Evolutionary conservation across 1,140 invertebrate species (phyloP).

Genomic region (Rhynchophorus ferrugineus): DNA sequence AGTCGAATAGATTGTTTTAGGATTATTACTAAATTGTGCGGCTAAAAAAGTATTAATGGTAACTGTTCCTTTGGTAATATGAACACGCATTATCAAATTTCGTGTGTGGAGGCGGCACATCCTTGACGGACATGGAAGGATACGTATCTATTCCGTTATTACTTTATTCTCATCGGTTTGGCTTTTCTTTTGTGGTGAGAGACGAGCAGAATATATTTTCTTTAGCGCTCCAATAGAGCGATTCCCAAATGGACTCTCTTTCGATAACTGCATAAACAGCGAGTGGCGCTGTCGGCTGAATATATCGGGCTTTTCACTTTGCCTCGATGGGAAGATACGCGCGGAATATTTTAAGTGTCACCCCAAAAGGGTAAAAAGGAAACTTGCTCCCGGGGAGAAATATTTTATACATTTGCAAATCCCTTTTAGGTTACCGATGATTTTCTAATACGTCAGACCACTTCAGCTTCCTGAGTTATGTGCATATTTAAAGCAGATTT

Average conservation of each 20-base stretch:
- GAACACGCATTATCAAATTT: no score
- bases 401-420: background rate
- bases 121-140: slow-evolving; percentile 20
- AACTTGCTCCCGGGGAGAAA: background rate
- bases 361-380: background rate
- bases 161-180: slow-evolving; percentile 33
- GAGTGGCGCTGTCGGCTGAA: slow-evolving; percentile 4
- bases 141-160: slow-evolving; percentile 30
- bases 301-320: slow-evolving; percentile 6
- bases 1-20: no score
- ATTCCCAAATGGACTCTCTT: slow-evolving; percentile 6
- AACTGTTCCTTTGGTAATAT: no score
- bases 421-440: background rate
- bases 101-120: no score
- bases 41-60: no score
- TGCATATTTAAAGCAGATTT: no score
- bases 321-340: background rate
- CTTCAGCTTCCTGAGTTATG: no score
- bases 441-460: background rate
- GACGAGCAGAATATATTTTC: slow-evolving; percentile 17
- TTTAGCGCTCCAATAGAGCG: slow-evolving; percentile 10
- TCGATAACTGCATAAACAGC: slow-evolving; percentile 4
- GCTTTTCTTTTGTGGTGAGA: slow-evolving; percentile 19
- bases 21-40: no score
- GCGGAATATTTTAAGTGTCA: slow-evolving; percentile 2